Evolutionary conservation across 2,888 invertebrate genomes (phyloP).

Genomic region (Drosophila mayaguana): DNA sequence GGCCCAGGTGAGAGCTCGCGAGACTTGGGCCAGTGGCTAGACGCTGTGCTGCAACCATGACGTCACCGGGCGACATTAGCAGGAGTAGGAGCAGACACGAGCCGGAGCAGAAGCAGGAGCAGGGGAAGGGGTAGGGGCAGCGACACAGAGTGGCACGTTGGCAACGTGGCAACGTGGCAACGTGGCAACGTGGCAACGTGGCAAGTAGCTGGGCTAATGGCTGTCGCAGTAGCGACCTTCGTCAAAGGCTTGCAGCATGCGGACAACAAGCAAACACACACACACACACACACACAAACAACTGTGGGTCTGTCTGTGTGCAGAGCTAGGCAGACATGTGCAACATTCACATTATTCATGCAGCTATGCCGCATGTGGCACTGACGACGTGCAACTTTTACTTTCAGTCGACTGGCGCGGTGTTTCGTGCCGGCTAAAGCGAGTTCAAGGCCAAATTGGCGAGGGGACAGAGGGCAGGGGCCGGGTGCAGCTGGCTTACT

Average conservation of each 20-base stretch:
- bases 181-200: constrained; percentile 1
- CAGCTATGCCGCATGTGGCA: constrained; percentile 66
- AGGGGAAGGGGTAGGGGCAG: too few relatives aligned
- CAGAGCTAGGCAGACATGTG: not conserved
- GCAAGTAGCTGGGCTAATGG: constrained; percentile 44
- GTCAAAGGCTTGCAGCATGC: constrained; percentile 53
- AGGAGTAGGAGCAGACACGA: not conserved
- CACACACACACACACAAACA: constrained; percentile 19
- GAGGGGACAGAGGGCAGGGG: not conserved
- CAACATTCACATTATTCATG: constrained; percentile 71
- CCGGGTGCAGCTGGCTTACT: constrained; percentile 1
- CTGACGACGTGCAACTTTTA: constrained; percentile 65
- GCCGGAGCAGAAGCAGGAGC: too few relatives aligned
- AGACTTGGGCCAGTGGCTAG: constrained; percentile 34
- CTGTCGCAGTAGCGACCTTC: constrained; percentile 58
- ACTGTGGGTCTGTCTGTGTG: too few relatives aligned
- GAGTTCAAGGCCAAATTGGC: constrained; percentile 70
- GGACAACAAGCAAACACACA: constrained; percentile 29
- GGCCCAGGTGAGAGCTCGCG: constrained; percentile 32
- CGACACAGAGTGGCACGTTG: not conserved
- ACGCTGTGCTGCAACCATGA: constrained; percentile 44
- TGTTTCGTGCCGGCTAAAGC: constrained; percentile 64
- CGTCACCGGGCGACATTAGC: constrained; percentile 49
- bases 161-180: constrained; percentile 6
- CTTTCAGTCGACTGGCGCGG: constrained; percentile 66